phyloP scores from a whole-genome alignment of 2,888 invertebrate species.

The Onchidella celtica region DNA sequence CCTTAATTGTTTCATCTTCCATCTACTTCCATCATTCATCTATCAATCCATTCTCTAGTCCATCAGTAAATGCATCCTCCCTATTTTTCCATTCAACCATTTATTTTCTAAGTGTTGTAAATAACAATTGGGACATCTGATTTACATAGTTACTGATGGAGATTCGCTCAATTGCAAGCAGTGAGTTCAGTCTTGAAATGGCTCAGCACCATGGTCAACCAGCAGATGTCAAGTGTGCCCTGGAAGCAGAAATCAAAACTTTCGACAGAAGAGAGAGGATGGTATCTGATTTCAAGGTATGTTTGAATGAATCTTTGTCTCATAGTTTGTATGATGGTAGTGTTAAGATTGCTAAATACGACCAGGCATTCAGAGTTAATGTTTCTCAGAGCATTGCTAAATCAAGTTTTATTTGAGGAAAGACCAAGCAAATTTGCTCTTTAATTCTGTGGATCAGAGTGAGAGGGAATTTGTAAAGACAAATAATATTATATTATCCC shows the following conservation, averaged over 20 bases:
- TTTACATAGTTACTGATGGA: constrained; percentile 61
- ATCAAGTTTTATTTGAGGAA: too few species aligned
- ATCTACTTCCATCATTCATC: not conserved
- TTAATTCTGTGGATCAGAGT: too few species aligned
- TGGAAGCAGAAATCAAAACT: constrained; percentile 68
- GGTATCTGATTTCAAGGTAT: constrained; percentile 69
- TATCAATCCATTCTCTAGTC: not conserved
- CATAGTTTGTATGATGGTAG: too few species aligned
- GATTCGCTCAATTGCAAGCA: constrained; percentile 63
- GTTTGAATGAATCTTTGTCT: not conserved
- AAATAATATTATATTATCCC: too few species aligned
- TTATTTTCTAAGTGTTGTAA: not conserved
- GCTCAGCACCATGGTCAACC: constrained; percentile 57
- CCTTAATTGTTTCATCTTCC: not conserved
- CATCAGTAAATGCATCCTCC: not conserved
- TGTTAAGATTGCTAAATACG: too few species aligned
- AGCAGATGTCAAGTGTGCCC: constrained; percentile 67
- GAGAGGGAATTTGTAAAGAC: too few species aligned
- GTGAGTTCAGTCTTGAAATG: constrained; percentile 62
- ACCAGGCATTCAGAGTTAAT: too few species aligned
- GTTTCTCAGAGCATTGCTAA: too few species aligned
- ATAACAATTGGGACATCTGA: not conserved
- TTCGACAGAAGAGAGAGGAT: constrained; percentile 69
- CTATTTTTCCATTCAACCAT: not conserved
- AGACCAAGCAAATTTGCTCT: too few species aligned